phyloP scores from a whole-genome alignment of 2,888 invertebrate species.

The Chironomus tentans region DNA sequence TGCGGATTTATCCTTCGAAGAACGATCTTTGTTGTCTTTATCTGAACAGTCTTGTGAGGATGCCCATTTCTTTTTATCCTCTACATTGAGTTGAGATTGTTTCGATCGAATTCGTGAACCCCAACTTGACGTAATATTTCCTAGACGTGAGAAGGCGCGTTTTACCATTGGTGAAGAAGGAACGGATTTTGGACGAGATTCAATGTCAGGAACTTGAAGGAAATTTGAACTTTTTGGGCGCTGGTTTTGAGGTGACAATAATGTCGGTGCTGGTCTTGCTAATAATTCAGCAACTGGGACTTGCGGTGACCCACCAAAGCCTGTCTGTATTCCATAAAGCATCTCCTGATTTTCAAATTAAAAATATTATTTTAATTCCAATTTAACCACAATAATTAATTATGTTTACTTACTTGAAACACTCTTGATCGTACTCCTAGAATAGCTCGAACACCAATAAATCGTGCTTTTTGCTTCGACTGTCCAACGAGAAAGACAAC shows the following conservation, averaged over 20 bases:
- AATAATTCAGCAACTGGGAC: conserved; percentile 84
- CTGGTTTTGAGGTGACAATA: conserved; percentile 76
- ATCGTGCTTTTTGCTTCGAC: conserved; percentile 81
- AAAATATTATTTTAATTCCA: too few species aligned
- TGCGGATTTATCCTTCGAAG: conserved; percentile 66
- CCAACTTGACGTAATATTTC: conserved; percentile 85
- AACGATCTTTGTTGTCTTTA: conserved; percentile 71
- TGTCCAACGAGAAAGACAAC: conserved; percentile 86
- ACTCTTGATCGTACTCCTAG: conserved; percentile 82
- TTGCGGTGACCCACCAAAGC: conserved; percentile 79
- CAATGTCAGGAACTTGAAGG: conserved; percentile 83
- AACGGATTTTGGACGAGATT: conserved; percentile 78
- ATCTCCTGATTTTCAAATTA: conserved; percentile 55
- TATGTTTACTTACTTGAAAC: conserved; percentile 36
- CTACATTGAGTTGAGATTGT: conserved; percentile 69
- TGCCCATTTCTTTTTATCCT: conserved; percentile 86
- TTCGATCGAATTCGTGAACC: conserved; percentile 71
- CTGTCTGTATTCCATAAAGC: conserved; percentile 88
- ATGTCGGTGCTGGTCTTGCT: conserved; percentile 74
- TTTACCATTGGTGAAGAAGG: conserved; percentile 92
- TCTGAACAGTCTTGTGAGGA: conserved; percentile 75
- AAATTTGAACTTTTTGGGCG: conserved; percentile 86
- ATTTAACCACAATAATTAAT: too few species aligned
- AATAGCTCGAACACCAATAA: conserved; percentile 85
- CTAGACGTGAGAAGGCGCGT: conserved; percentile 80